Conservation (phyloP, 2,888 invertebrate genomes). For the Ennomos erosarius region DNA sequence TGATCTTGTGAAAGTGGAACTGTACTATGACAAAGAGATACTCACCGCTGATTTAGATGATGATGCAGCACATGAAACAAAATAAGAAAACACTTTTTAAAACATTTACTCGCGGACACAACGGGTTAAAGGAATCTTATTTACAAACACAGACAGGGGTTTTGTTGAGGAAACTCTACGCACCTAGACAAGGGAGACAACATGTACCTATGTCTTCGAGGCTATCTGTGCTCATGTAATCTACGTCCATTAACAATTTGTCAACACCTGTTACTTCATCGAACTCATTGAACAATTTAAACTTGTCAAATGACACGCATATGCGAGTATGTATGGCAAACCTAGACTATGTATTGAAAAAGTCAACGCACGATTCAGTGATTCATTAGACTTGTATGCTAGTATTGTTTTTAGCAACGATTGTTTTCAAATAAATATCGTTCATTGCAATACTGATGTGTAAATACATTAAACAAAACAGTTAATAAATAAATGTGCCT, state of each 20-base stretch:
- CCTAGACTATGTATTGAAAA: slow-evolving; percentile 52
- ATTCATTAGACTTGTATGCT: slow-evolving; percentile 68
- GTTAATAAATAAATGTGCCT: slow-evolving; percentile 15
- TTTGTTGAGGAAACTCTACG: slow-evolving; percentile 35
- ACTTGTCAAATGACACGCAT: slow-evolving; percentile 53
- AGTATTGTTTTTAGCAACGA: slow-evolving; percentile 72
- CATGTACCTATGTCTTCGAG: slow-evolving; percentile 74
- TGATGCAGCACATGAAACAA: slow-evolving; percentile 79
- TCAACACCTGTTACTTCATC: slow-evolving; percentile 33
- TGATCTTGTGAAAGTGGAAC: slow-evolving; percentile 25
- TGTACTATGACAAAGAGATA: slow-evolving; percentile 38
- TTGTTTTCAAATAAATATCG: slow-evolving; percentile 68
- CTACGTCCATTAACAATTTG: slow-evolving; percentile 62
- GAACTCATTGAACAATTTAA: slow-evolving; percentile 46
- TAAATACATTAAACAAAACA: slow-evolving; percentile 66
- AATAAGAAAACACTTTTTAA: slow-evolving; percentile 40
- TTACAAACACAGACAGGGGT: slow-evolving; percentile 22
- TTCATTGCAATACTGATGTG: slow-evolving; percentile 56
- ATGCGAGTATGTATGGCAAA: slow-evolving; percentile 50
- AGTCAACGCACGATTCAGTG: slow-evolving; percentile 62
- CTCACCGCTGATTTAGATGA: slow-evolving; percentile 70
- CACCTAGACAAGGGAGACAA: slow-evolving; percentile 78
- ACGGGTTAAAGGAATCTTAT: slow-evolving; percentile 15
- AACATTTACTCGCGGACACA: slow-evolving; percentile 18
- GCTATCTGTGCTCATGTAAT: slow-evolving; percentile 70